Conservation (phyloP, 2,888 invertebrate species). For the Synergus laeviventris region DNA sequence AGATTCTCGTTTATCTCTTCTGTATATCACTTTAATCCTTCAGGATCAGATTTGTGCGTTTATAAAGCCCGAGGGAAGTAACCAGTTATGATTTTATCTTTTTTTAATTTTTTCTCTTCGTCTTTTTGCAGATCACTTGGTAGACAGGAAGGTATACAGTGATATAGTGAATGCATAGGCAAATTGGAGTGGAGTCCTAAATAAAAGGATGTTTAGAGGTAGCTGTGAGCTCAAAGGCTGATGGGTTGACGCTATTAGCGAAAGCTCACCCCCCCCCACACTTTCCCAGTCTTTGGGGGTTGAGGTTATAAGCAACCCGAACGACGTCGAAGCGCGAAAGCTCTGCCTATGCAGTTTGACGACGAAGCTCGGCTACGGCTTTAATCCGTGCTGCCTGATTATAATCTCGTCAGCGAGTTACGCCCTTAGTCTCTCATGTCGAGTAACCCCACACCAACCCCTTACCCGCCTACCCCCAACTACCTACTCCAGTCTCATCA, state of each 20-base stretch:
- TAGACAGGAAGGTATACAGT: neutral
- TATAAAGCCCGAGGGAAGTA: neutral
- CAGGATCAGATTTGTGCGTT: neutral
- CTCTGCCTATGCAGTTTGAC: conserved; percentile 56
- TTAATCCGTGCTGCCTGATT: conserved; percentile 73
- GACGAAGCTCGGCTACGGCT: conserved; percentile 59
- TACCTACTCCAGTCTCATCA: conserved; percentile 21
- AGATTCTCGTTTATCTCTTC: no score
- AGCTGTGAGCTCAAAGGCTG: conserved; percentile 65
- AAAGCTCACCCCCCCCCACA: conserved; percentile 55
- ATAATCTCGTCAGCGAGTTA: conserved; percentile 75
- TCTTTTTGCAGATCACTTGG: neutral
- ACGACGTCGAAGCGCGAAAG: conserved; percentile 54
- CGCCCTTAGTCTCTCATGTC: conserved; percentile 51
- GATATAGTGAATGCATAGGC: neutral
- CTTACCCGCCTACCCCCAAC: neutral
- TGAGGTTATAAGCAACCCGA: conserved; percentile 54
- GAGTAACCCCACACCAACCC: conserved; percentile 24
- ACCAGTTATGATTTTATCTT: neutral
- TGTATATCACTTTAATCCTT: neutral
- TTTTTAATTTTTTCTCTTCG: neutral
- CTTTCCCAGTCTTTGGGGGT: conserved; percentile 35
- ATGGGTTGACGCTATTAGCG: conserved; percentile 68
- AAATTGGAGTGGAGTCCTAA: conserved; percentile 56
- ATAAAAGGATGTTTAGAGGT: conserved; percentile 68